Conservation (phyloP, 2,888 invertebrate species). For the Drosophila robusta region DNA sequence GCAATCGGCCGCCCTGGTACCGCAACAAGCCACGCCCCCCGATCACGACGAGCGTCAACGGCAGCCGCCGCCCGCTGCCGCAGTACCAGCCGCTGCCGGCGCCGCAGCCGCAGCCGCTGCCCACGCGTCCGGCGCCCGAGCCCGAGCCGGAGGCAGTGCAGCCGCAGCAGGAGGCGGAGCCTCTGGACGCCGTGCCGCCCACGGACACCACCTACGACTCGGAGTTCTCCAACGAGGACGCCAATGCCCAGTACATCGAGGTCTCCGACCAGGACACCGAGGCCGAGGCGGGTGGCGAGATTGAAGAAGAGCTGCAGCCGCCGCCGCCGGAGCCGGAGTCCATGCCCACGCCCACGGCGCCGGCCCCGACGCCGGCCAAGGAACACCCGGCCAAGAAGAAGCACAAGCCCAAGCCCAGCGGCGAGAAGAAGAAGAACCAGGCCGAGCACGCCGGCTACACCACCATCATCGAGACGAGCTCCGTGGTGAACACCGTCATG, state of each 20-base stretch:
- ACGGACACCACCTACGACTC: slow-evolving; percentile 81
- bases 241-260: slow-evolving; percentile 81
- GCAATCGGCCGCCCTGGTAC: slow-evolving; percentile 89
- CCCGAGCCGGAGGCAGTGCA: slow-evolving; percentile 21
- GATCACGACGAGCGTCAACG: slow-evolving; percentile 81
- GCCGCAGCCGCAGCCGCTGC: slow-evolving; percentile 82
- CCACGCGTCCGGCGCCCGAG: slow-evolving; percentile 47
- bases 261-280: slow-evolving; percentile 79
- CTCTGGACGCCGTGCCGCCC: slow-evolving; percentile 53
- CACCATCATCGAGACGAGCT: slow-evolving; percentile 81
- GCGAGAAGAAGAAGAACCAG: slow-evolving; percentile 64
- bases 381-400: slow-evolving; percentile 83
- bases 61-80: slow-evolving; percentile 86
- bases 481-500: slow-evolving; percentile 79
- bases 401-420: slow-evolving; percentile 80
- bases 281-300: slow-evolving; percentile 39
- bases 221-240: slow-evolving; percentile 81
- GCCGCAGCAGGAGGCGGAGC: slow-evolving; percentile 13
- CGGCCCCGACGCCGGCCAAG: slow-evolving; percentile 68
- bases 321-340: slow-evolving; percentile 32
- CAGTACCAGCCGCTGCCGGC: slow-evolving; percentile 88
- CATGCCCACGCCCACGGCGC: slow-evolving; percentile 16
- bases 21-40: slow-evolving; percentile 87
- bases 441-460: slow-evolving; percentile 59
- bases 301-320: slow-evolving; percentile 58